Conservation (phyloP, 2,113 vertebrate species). For the Menidia beryllina region DNA sequence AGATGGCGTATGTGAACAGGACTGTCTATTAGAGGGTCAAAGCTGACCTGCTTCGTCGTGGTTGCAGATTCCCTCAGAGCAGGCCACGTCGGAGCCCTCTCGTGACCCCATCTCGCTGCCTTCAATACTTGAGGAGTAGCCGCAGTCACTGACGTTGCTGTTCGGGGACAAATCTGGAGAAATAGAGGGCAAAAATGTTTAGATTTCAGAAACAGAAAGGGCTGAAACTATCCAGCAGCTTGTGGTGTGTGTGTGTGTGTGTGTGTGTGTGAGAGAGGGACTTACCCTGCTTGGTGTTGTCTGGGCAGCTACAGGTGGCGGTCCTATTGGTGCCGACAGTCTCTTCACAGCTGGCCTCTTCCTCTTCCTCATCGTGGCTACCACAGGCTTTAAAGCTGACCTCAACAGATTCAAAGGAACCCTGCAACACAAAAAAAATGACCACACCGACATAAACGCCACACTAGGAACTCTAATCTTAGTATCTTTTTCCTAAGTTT, state of each 20-base stretch:
- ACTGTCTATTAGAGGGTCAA: neutral
- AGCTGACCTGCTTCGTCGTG: conserved; percentile 91
- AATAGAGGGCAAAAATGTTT: neutral
- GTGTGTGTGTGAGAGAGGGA: neutral
- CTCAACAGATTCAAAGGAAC: conserved; percentile 84
- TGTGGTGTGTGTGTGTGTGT: neutral
- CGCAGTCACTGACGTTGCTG: conserved; percentile 93
- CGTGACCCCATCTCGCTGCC: conserved; percentile 93
- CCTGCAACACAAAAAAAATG: conserved; percentile 74
- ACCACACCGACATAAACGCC: neutral
- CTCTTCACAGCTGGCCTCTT: conserved; percentile 83
- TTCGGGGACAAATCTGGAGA: conserved; percentile 87
- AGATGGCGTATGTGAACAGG: neutral
- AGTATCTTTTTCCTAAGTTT: neutral
- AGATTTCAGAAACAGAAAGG: neutral
- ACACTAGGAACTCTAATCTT: no score
- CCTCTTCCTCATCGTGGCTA: conserved; percentile 67
- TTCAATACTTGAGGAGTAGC: conserved; percentile 97
- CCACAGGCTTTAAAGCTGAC: conserved; percentile 89
- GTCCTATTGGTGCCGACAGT: conserved; percentile 84
- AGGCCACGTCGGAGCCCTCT: conserved; percentile 94
- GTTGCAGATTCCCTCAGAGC: conserved; percentile 97
- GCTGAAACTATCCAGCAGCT: neutral
- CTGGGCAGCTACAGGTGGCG: conserved; percentile 89
- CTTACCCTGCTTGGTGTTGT: conserved; percentile 88